Conservation (phyloP, 2,113 vertebrate species). For the Cephalophus harveyi region DNA sequence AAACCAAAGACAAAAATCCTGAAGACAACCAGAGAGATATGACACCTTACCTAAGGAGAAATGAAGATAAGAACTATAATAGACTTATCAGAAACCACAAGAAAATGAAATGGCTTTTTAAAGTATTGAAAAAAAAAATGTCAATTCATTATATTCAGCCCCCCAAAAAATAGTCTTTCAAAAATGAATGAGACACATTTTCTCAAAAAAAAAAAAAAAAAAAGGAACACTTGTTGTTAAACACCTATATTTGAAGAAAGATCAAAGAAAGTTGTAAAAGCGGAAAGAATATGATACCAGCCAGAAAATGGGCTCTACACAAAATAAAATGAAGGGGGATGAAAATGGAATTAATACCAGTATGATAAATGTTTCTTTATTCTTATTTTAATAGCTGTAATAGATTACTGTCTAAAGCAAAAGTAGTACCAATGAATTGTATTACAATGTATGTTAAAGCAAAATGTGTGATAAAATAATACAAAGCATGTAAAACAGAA, state of each 20-base stretch:
- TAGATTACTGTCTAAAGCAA: not conserved
- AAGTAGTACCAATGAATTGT: not conserved
- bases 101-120: constrained; percentile 17
- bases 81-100: not conserved
- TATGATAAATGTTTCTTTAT: not conserved
- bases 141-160: not conserved
- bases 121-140: not conserved
- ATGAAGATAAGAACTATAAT: not conserved
- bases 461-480: not conserved
- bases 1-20: constrained; percentile 13
- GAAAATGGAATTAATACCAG: not conserved
- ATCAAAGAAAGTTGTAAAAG: not conserved
- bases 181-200: not conserved
- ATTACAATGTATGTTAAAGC: not conserved
- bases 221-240: not conserved
- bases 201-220: not conserved
- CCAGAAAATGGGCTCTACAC: not conserved
- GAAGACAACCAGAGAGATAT: not conserved
- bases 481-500: not conserved
- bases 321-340: not conserved
- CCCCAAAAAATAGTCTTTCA: not conserved
- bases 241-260: not conserved
- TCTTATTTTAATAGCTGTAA: not conserved
- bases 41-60: not conserved
- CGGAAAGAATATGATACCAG: not conserved